Evolutionary conservation across 2,888 invertebrate genomes (phyloP).

Genomic region (Branchellion lobata): DNA sequence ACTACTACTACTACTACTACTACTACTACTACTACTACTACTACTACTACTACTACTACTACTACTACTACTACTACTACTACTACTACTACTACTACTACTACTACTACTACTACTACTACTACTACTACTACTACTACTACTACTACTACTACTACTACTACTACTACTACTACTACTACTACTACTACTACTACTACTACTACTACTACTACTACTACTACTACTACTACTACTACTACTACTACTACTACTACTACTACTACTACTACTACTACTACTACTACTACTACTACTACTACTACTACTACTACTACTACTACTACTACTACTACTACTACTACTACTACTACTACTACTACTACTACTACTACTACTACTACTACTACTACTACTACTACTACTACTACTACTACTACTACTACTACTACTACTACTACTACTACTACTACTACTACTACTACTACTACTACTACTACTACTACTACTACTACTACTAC

Average conservation of each 20-base stretch:
- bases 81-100: slow-evolving; percentile 27
- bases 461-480: slow-evolving; percentile 7
- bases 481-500: neutral
- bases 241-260: neutral
- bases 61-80: slow-evolving; percentile 34
- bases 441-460: neutral
- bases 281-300: slow-evolving; percentile 9
- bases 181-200: slow-evolving; percentile 7
- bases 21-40: slow-evolving; percentile 30
- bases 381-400: neutral
- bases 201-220: neutral
- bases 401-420: neutral
- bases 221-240: slow-evolving; percentile 7
- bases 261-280: slow-evolving; percentile 1
- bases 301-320: neutral
- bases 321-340: slow-evolving; percentile 11
- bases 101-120: slow-evolving; percentile 30
- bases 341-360: neutral
- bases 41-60: slow-evolving; percentile 32
- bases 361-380: slow-evolving; percentile 10
- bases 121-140: slow-evolving; percentile 27
- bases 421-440: slow-evolving; percentile 7
- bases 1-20: slow-evolving; percentile 30
- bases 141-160: neutral
- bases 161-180: neutral